phyloP scores from a whole-genome alignment of 2,113 vertebrate species.

The Pimephales promelas region DNA sequence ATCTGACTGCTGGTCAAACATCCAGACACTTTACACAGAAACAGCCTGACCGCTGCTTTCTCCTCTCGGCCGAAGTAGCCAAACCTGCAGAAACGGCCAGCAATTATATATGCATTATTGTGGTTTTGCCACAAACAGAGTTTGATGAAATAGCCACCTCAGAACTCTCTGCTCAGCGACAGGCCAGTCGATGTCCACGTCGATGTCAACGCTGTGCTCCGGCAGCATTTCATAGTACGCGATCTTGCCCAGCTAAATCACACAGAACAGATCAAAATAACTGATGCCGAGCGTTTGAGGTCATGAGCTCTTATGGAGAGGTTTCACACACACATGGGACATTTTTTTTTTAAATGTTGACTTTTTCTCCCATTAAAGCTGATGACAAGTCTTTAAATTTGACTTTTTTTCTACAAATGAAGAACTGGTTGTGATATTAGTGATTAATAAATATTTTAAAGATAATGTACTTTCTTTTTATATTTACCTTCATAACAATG shows the following conservation, averaged over 20 bases:
- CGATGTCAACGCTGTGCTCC: conserved; percentile 93
- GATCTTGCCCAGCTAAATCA: conserved; percentile 76
- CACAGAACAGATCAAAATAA: conserved; percentile 61
- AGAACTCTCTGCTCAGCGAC: conserved; percentile 93
- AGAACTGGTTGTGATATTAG: no score
- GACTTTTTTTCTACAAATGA: no score
- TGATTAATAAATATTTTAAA: no score
- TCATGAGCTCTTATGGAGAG: no score
- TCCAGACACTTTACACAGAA: conserved; percentile 86
- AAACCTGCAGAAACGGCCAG: conserved; percentile 73
- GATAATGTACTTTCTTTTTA: no score
- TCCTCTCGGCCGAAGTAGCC: conserved; percentile 88
- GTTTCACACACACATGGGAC: no score
- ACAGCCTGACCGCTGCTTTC: conserved; percentile 79
- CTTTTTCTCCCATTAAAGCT: no score
- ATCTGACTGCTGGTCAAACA: conserved; percentile 87
- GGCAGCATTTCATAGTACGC: conserved; percentile 93
- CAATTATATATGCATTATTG: background rate
- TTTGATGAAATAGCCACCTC: conserved; percentile 71
- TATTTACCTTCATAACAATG: no score
- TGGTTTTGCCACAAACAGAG: background rate
- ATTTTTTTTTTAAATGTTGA: no score
- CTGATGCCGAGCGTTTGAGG: no score
- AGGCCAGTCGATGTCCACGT: conserved; percentile 96
- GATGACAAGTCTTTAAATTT: no score